These are phyloP conservation scores for Gambusia yucatana DNA, from an alignment of 2,797 vertebrate species.

Conservation along the genomic window DNA sequence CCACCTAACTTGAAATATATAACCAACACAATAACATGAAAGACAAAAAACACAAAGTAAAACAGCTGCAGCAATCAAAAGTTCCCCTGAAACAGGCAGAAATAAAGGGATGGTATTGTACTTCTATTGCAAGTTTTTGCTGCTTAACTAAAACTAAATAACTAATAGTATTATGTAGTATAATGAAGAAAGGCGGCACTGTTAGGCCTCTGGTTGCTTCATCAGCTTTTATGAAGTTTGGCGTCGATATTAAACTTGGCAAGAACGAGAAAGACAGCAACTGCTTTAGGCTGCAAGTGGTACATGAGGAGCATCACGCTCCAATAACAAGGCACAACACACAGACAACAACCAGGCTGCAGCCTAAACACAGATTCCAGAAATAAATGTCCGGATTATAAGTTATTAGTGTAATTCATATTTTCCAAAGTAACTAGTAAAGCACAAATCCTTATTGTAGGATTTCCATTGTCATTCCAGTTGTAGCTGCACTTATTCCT, in stretches of 20 bases:
- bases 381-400: slow-evolving; percentile 19
- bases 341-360: slow-evolving; percentile 2
- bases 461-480: neutral
- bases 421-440: neutral
- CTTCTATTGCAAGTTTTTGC: neutral
- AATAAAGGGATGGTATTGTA: neutral
- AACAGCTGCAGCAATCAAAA: neutral
- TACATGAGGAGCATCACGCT: slow-evolving; percentile 7
- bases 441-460: neutral
- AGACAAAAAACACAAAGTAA: neutral
- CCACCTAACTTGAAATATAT: neutral
- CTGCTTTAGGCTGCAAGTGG: slow-evolving; percentile 37
- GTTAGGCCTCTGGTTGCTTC: slow-evolving; percentile 20
- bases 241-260: slow-evolving; percentile 57
- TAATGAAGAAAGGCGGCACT: slow-evolving; percentile 32
- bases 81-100: neutral
- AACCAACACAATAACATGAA: neutral
- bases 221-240: slow-evolving; percentile 43
- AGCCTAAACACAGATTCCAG: slow-evolving; percentile 24
- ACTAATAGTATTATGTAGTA: neutral
- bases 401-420: slow-evolving; percentile 1
- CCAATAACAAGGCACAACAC: slow-evolving; percentile 27
- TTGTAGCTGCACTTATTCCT: neutral
- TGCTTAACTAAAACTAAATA: neutral
- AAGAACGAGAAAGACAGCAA: slow-evolving; percentile 19